Base-by-base conservation (phyloP, 2,888 invertebrate genomes). In the Diogma glabrata region DNA sequence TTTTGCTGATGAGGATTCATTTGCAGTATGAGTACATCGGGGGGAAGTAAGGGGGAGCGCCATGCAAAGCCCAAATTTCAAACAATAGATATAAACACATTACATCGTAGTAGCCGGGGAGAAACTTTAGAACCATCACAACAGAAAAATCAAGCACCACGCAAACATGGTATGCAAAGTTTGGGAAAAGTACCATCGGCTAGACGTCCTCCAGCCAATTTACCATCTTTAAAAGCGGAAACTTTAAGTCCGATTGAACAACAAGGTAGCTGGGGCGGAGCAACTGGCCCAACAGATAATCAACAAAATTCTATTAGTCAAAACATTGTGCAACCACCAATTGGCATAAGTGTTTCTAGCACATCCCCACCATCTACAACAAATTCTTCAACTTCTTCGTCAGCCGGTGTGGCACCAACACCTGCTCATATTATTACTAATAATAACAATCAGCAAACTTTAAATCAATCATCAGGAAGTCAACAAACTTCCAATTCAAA, bases 81-180 rank as follows among this genome's bases (percentile, higher is more conserved):
- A 75, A 87, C 92, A 71, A 82, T 95, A 79, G 93, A 95, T 80
- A 94, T 95, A 82, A 95, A 95, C 86, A 92, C 81, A 79, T 81
- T 95, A 74, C 94, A 92, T 75, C 87, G 88, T 75, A 82, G 81
- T 67, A 86, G 84, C 73, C 82, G 81, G 75, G 87, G 87, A 69
- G 87, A 88, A 75, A 83, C 84, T 72, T 84, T 81, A 65, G 90
- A 91, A 75, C 86, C 87, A 67, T 85, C 86, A 67, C 85, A 85
- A 72, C 86, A 86, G 66, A 90, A 89, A 75, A 87, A 81, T 75
- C 84, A 86, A 76, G 81, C 87, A 75, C 85, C 86, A 71, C 90
- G 90, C 75, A 95, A 95, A 84, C 94, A 96, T 94, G 96, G 96
- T 82, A 91, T 97, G 87, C 97, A 97, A 87, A 88, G 87, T 78